A percentile compares a stretch with the other conserved stretches of the same genome.
Conservation (phyloP, 2,888 invertebrate genomes). For the Nymphalis polychloros region DNA sequence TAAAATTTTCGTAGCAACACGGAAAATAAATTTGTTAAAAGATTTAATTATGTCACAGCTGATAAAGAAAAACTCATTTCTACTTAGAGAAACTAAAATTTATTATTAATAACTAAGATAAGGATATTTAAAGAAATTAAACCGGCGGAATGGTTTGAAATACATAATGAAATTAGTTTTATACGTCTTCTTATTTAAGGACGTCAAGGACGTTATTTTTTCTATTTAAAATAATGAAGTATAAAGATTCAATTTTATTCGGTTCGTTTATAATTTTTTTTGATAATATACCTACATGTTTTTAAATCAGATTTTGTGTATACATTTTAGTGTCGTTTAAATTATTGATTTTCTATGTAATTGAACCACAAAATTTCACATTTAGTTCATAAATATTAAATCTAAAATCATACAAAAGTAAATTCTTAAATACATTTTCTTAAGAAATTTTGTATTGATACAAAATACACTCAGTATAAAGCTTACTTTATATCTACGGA, state of each 20-base stretch:
- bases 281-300: too few relatives aligned
- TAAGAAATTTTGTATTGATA: slow-evolving; percentile 15
- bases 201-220: neutral
- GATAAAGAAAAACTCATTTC: slow-evolving; percentile 10
- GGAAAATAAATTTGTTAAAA: slow-evolving; percentile 27
- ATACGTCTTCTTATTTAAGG: neutral
- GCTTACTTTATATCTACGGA: slow-evolving; percentile 32
- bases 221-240: neutral
- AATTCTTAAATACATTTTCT: slow-evolving; percentile 3
- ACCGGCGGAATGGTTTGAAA: neutral
- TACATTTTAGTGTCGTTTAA: too few relatives aligned
- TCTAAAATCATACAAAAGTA: too few relatives aligned
- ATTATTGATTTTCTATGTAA: too few relatives aligned
- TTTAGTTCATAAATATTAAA: too few relatives aligned
- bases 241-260: neutral
- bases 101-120: slow-evolving; percentile 3
- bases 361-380: too few relatives aligned
- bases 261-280: neutral
- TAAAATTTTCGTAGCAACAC: slow-evolving; percentile 25
- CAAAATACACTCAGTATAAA: slow-evolving; percentile 22
- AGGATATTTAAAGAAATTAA: neutral
- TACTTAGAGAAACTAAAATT: slow-evolving; percentile 2
- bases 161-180: neutral
- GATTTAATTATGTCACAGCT: slow-evolving; percentile 13
- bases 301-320: too few relatives aligned